phyloP scores from a whole-genome alignment of 2,888 invertebrate genomes.

The Limnephilus lunatus region DNA sequence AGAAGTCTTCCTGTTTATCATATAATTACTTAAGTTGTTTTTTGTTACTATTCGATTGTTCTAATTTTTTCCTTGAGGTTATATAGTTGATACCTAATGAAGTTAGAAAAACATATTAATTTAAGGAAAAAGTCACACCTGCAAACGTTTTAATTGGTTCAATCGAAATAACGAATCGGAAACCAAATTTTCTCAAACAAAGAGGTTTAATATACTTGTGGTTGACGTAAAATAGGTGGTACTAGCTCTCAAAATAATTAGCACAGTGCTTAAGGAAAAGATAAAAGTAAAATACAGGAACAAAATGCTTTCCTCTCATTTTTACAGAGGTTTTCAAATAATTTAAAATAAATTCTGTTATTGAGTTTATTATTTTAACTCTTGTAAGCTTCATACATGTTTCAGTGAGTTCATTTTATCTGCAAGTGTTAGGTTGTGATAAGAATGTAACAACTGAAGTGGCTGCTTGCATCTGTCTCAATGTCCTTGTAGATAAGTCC shows the following conservation, averaged over 20 bases:
- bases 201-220: neutral
- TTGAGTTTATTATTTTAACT: neutral
- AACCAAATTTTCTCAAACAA: neutral
- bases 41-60: too few relatives aligned
- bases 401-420: neutral
- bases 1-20: too few relatives aligned
- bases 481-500: slow-evolving; percentile 35
- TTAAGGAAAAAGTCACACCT: neutral
- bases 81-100: neutral
- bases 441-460: neutral
- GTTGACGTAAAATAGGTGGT: neutral
- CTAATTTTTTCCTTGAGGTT: too few relatives aligned
- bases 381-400: neutral
- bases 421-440: slow-evolving; percentile 16
- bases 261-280: neutral
- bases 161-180: neutral
- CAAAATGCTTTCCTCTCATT: neutral
- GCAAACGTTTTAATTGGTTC: neutral
- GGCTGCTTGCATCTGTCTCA: slow-evolving; percentile 12
- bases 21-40: too few relatives aligned
- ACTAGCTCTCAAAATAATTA: neutral
- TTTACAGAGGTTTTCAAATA: neutral
- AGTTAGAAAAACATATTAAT: neutral
- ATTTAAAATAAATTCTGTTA: neutral
- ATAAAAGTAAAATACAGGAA: neutral